Percentiles rank a stretch among this genome's conserved stretches.
Evolutionary conservation across 2,888 invertebrate genomes (phyloP).

Genomic region (Lysandra bellargus): DNA sequence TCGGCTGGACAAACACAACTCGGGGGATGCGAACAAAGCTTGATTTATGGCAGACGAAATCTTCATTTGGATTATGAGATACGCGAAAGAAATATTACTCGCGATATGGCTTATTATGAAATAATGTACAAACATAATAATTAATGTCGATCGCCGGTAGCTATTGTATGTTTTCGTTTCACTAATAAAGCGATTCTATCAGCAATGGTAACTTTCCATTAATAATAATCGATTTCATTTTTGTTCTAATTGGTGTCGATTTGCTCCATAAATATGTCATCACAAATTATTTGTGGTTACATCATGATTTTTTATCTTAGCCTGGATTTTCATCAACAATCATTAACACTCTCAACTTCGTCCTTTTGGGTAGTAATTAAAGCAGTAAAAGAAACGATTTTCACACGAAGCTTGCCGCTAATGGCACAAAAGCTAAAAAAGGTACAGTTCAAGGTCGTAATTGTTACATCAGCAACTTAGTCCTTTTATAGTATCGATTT

Average conservation of each 20-base stretch:
- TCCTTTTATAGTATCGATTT: constrained; percentile 24
- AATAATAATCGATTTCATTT: background rate
- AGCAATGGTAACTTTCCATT: background rate
- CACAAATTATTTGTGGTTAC: background rate
- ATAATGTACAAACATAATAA: background rate
- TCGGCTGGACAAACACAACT: constrained; percentile 12
- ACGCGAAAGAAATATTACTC: background rate
- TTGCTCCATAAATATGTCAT: background rate
- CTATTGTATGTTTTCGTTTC: background rate
- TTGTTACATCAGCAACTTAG: background rate
- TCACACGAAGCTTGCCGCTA: constrained; percentile 2
- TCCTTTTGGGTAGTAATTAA: background rate
- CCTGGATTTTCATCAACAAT: background rate
- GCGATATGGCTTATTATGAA: background rate
- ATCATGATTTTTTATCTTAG: background rate
- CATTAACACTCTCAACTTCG: background rate
- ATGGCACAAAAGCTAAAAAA: background rate
- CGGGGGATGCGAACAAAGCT: constrained; percentile 5
- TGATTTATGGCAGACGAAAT: constrained; percentile 11
- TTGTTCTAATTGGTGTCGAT: background rate
- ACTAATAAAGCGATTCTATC: background rate
- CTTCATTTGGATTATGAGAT: constrained; percentile 9
- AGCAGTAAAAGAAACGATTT: background rate
- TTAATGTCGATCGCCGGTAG: background rate
- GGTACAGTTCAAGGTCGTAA: background rate